Evolutionary conservation across 1,140 invertebrate genomes (phyloP), one percentile per base, ranked within the genome.

Genomic region (Diachasmimorpha longicaudata): DNA sequence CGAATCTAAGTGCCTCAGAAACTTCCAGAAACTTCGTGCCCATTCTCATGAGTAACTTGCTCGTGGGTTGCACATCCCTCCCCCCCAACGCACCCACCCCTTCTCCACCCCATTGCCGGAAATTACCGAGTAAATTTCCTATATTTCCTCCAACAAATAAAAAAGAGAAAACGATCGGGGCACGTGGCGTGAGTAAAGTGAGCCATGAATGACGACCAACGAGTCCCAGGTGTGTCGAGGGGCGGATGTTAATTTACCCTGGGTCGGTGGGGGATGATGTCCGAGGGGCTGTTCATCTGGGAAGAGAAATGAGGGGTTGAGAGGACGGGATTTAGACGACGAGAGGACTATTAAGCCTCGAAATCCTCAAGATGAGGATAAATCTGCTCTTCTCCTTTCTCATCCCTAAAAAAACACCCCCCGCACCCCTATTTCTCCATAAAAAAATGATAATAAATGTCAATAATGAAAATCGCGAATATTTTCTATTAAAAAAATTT

Each of bases 211-310:
- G 23, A 25, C 58, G 58, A 63, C 4, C 58, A 31, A 23, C 11
- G 23, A 25, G 58, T 2, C 23, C 23, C 23, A 42, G 42, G 39
- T 73, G 55, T 37, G 37, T 67, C 58, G 55, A 73, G 72, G 37
- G 39, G 55, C 55, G 72, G 72, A 73, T 73, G 72, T 73, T 73
- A 73, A 73, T 73, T 73, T 73, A 58, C 72, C 11, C 31, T 11
- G 37, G n/a, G 19, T 72, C 36, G 10, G 21, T 25, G 31, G 36
- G 23, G 37, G 11, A 44, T 39, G 19, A 67, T 21, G 36, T 21
- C 19, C 58, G 19, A 44, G 5, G 58, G 16, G 52, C 16, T 36
- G 1, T 55, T 23, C 36, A 13, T 25, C 21, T 55, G 48, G 36
- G 52, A 42, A 63, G 55, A 72, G 36, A 72, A 72, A 63, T 39